Conservation (phyloP, 2,113 vertebrate species). For the Polypterus bichir region DNA sequence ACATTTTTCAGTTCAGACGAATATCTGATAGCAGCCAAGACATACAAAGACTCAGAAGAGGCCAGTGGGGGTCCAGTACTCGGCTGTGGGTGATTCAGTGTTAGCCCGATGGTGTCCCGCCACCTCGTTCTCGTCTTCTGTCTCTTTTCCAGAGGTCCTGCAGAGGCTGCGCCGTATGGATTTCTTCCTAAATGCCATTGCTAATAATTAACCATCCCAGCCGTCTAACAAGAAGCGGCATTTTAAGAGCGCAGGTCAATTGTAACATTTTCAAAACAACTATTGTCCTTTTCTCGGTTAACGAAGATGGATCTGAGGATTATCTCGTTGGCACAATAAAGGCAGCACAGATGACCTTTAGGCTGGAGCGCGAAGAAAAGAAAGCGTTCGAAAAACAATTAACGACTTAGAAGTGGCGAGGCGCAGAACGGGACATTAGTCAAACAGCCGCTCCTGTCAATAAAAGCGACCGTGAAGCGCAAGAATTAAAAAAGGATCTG, state of each 20-base stretch:
- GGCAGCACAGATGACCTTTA: slow-evolving; percentile 37
- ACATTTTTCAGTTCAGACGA: no score
- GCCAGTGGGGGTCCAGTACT: no score
- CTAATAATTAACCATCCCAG: slow-evolving; percentile 52
- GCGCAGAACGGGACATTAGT: slow-evolving; percentile 4
- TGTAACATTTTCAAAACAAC: slow-evolving; percentile 37
- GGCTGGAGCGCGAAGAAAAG: slow-evolving; percentile 16
- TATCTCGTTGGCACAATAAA: slow-evolving; percentile 41
- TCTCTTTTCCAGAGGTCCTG: no score
- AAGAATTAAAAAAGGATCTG: no score
- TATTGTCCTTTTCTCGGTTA: slow-evolving; percentile 40
- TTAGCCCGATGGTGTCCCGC: no score
- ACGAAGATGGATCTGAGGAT: slow-evolving; percentile 52
- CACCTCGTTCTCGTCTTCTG: no score
- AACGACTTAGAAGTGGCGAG: slow-evolving; percentile 9
- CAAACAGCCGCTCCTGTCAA: slow-evolving; percentile 8
- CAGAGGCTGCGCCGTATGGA: slow-evolving; percentile 21
- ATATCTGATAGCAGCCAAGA: no score
- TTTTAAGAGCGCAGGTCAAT: slow-evolving; percentile 52
- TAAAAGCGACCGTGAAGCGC: background rate
- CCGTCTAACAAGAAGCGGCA: slow-evolving; percentile 40
- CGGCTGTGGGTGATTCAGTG: no score
- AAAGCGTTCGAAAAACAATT: slow-evolving; percentile 3
- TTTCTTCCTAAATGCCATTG: slow-evolving; percentile 54
- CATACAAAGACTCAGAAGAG: no score